Conservation (phyloP, 2,797 vertebrate species). For the Hyperoplus lanceolatus region DNA sequence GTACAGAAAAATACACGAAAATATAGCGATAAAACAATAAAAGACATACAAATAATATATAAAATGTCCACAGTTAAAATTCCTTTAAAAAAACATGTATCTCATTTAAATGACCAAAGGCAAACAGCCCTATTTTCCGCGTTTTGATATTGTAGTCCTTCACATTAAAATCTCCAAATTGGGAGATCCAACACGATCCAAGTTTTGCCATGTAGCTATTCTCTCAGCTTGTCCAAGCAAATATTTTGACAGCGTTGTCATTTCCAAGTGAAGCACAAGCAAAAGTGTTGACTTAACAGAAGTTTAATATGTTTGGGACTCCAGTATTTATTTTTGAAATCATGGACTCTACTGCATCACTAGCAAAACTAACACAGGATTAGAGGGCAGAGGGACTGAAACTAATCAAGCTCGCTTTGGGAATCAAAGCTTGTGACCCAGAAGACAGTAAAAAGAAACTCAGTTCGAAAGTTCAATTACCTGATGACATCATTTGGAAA, state of each 20-base stretch:
- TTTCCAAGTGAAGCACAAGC: slow-evolving; percentile 2
- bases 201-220: background rate
- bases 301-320: background rate
- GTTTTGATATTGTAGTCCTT: background rate
- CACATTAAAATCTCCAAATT: background rate
- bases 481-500: slow-evolving; percentile 65
- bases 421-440: slow-evolving; percentile 10
- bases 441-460: slow-evolving; percentile 41
- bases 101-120: background rate
- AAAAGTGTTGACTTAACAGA: background rate
- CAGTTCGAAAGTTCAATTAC: slow-evolving; percentile 43
- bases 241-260: background rate
- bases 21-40: too few relatives aligned
- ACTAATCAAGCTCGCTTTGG: slow-evolving; percentile 22
- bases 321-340: background rate
- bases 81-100: background rate
- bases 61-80: background rate
- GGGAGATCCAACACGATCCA: background rate
- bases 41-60: background rate
- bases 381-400: slow-evolving; percentile 30
- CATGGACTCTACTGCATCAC: slow-evolving; percentile 17
- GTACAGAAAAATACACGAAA: too few relatives aligned
- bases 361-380: slow-evolving; percentile 28
- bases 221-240: background rate
- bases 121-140: background rate